Conservation (phyloP, 2,113 vertebrate species). For the Rafetus swinhoei region DNA sequence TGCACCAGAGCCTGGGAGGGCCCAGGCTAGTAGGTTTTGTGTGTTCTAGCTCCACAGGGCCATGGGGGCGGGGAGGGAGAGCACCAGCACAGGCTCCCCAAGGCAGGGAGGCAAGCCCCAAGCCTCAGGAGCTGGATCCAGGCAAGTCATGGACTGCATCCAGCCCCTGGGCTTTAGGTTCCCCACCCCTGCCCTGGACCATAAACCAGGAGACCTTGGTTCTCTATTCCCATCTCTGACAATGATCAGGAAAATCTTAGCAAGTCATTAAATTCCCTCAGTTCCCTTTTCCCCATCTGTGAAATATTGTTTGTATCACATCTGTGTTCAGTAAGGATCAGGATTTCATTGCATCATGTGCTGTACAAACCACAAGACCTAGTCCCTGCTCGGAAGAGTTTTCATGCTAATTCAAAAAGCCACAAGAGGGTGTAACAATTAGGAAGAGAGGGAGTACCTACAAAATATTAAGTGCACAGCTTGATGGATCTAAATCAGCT, state of each 20-base stretch:
- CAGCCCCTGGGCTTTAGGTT: too few relatives aligned
- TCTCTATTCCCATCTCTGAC: background rate
- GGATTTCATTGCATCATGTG: background rate
- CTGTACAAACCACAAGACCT: fast-evolving
- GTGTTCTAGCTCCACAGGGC: too few relatives aligned
- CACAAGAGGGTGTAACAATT: background rate
- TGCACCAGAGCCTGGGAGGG: too few relatives aligned
- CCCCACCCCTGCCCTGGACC: background rate
- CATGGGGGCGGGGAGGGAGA: too few relatives aligned
- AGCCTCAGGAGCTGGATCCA: too few relatives aligned
- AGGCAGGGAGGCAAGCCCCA: too few relatives aligned
- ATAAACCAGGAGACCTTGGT: background rate
- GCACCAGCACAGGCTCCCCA: too few relatives aligned
- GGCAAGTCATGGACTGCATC: too few relatives aligned
- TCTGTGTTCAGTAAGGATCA: background rate
- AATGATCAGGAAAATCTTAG: background rate
- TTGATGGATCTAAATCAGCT: background rate
- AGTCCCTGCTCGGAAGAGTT: background rate
- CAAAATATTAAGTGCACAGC: background rate
- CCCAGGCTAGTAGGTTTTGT: too few relatives aligned
- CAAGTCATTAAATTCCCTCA: background rate
- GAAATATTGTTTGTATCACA: background rate
- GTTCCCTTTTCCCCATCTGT: background rate
- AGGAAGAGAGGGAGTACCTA: background rate
- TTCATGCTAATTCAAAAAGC: background rate